phyloP scores from a whole-genome alignment of 2,888 invertebrate species.

The Caenorhabditis sp. region DNA sequence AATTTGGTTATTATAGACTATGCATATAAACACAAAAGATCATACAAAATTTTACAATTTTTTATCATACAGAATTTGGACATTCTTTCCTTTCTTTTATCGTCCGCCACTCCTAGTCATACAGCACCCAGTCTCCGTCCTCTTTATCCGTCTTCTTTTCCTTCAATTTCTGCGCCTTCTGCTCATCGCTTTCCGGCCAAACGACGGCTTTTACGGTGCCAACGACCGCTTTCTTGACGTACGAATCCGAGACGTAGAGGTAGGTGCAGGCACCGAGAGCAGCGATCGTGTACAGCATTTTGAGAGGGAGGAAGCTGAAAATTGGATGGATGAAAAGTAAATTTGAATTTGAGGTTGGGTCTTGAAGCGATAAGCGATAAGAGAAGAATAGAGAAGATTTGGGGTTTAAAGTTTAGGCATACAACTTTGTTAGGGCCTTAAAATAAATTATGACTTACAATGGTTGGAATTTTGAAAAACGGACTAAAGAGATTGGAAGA shows the following conservation, averaged over 20 bases:
- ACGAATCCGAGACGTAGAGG: constrained; percentile 33
- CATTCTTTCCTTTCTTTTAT: not conserved
- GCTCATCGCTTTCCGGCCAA: constrained; percentile 45
- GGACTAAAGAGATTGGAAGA: no score
- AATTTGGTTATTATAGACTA: no score
- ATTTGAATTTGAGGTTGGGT: no score
- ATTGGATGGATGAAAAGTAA: no score
- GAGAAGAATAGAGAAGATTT: no score
- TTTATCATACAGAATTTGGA: not conserved
- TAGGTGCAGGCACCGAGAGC: constrained; percentile 55
- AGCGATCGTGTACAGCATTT: constrained; percentile 51
- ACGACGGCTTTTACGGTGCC: constrained; percentile 51
- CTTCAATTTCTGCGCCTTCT: constrained; percentile 35
- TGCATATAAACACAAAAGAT: no score
- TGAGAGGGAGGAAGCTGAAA: not conserved
- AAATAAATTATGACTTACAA: no score
- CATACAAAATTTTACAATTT: not conserved
- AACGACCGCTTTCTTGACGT: constrained; percentile 47
- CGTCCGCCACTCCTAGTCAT: no score
- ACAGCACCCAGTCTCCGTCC: constrained; percentile 51
- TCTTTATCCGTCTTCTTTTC: constrained; percentile 49
- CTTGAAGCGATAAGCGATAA: no score
- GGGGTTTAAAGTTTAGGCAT: no score
- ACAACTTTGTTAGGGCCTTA: no score
- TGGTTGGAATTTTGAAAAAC: no score